Base-by-base conservation (phyloP, 1,140 invertebrate species). In the Drosophila sucinea region DNA sequence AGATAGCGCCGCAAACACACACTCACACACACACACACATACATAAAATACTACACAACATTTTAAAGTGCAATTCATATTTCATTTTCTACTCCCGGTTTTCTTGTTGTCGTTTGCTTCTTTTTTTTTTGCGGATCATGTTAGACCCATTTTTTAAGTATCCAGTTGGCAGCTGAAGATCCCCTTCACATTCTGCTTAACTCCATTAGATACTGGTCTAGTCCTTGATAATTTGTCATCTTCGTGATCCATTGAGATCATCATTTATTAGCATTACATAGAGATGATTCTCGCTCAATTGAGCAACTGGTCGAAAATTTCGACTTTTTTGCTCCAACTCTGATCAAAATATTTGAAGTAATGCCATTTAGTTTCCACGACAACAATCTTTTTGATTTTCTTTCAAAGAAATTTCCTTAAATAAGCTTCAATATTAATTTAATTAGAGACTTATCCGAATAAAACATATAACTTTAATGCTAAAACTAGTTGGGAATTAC, bases 51-150 rank as follows among this genome's bases (percentile, higher is more conserved):
- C 32, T 23, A 25, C 7, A 55, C 33, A 77, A 67, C 62, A 17
- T 65, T 64, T 70, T 56, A 40, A 79, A 77, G 51, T 77, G 83
- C 79, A 82, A 87, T 86, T 87, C 79, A 86, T 86, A 86, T 73
- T 82, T 86, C 81, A 86, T 87, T 70, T 81, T 65, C 44, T 51
- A 2, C 44, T 27, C 23, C 44, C 7, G 44, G 23, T 51, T 51
- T 51, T 27, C 17, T 17, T 8, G 23, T 47, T 47, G 1, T 47
- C 30, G 7, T 33, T 41, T 41, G 35, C 10, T 4, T 17, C 1
- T 35, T 41, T 62, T 41, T 63, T 79, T 87, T 86, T 70, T 79
- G 79, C 77, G 57, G 33, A 86, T 86, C 83, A 86, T 54, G 66
- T 67, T 69, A 65, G 67, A 61, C 79, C 83, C 83, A 86, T 86